A percentile compares a stretch with the other conserved stretches of the same genome.
Conservation (phyloP, 1,140 invertebrate species). For the Palaemon carinicauda region DNA sequence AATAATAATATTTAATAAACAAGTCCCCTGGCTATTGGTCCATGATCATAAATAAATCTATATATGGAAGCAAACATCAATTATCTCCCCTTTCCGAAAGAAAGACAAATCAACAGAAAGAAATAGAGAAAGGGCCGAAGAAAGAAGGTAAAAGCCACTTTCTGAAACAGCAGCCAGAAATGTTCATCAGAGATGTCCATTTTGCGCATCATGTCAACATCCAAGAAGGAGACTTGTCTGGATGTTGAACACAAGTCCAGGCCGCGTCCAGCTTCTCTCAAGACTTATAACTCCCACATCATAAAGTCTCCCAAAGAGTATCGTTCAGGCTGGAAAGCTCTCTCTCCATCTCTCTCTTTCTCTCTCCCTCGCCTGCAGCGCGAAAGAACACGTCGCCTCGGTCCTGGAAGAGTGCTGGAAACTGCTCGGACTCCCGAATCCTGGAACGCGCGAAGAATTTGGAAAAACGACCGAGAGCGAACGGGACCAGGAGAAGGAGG, state of each 20-base stretch:
- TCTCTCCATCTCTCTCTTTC: background rate
- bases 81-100: background rate
- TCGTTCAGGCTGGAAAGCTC: background rate
- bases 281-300: constrained; percentile 52
- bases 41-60: too few relatives aligned
- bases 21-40: too few relatives aligned
- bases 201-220: constrained; percentile 43
- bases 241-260: constrained; percentile 46
- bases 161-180: background rate
- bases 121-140: background rate
- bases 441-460: constrained; percentile 16
- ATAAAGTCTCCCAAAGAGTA: constrained; percentile 38
- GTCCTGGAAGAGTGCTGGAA: background rate
- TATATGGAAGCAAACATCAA: too few relatives aligned
- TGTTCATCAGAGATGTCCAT: constrained; percentile 26
- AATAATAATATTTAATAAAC: too few relatives aligned
- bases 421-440: background rate
- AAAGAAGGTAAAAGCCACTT: background rate
- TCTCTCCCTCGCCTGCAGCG: too few relatives aligned
- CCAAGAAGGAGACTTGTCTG: constrained; percentile 44
- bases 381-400: background rate
- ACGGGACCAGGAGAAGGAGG: background rate
- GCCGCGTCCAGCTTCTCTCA: constrained; percentile 34
- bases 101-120: background rate
- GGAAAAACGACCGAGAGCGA: constrained; percentile 26